Conservation (phyloP, 1,140 invertebrate species). For the Aphelinus certus region DNA sequence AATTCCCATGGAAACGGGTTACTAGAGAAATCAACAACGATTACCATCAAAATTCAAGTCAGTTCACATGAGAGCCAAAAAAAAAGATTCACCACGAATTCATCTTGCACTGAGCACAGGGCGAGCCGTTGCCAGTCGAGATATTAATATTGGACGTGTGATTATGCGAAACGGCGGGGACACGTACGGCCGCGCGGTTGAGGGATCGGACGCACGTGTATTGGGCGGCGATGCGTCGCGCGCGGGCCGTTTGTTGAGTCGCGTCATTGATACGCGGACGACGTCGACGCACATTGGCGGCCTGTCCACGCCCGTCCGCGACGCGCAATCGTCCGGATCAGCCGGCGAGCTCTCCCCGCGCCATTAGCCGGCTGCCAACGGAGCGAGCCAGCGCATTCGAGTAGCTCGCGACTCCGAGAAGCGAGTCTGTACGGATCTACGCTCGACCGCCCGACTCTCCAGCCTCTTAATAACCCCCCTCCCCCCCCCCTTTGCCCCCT, state of each 20-base stretch:
- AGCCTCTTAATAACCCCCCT: background rate
- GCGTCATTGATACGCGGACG: conserved; percentile 23
- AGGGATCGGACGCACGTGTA: too few species aligned
- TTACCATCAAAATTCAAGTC: too few species aligned
- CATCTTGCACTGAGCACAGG: too few species aligned
- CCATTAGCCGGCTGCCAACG: background rate
- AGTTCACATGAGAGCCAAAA: too few species aligned
- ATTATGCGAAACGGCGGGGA: too few species aligned
- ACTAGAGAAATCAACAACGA: too few species aligned
- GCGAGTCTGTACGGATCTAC: background rate
- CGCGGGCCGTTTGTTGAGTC: conserved; percentile 55
- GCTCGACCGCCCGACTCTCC: too few species aligned
- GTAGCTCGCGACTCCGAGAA: conserved; percentile 16
- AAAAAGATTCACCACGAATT: too few species aligned
- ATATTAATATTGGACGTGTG: too few species aligned
- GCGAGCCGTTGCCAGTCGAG: too few species aligned
- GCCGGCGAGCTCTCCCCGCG: background rate
- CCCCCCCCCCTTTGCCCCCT: background rate
- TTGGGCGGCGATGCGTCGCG: conserved; percentile 54
- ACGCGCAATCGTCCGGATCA: conserved; percentile 27
- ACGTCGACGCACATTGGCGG: conserved; percentile 18
- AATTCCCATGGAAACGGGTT: too few species aligned
- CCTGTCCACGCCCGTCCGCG: conserved; percentile 56
- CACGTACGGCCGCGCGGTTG: too few species aligned
- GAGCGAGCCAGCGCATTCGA: background rate